A percentile compares a stretch with the other conserved stretches of the same genome.
Conservation (phyloP, 2,797 vertebrate species). For the Helostoma temminkii region DNA sequence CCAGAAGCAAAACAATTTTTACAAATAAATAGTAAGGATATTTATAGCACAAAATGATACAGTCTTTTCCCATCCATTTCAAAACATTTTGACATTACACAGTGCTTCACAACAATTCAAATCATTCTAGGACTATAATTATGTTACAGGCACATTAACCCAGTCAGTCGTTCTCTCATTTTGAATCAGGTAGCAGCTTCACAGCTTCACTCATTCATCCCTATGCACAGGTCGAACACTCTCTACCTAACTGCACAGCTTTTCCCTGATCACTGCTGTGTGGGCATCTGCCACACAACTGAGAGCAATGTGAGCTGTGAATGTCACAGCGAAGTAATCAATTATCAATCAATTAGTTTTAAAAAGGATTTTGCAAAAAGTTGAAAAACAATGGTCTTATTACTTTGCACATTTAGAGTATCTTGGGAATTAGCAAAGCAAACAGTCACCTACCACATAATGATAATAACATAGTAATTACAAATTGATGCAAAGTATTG, state of each 20-base stretch:
- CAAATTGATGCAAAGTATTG: too few relatives aligned
- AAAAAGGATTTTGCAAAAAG: neutral
- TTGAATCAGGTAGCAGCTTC: slow-evolving; percentile 50
- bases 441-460: neutral
- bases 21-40: slow-evolving; percentile 3
- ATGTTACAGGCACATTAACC: slow-evolving; percentile 13
- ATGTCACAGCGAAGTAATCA: slow-evolving; percentile 38
- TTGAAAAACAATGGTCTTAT: neutral
- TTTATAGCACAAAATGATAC: neutral
- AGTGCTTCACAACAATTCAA: slow-evolving; percentile 5
- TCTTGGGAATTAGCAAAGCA: neutral
- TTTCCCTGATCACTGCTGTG: slow-evolving; percentile 51
- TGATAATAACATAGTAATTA: too few relatives aligned
- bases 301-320: slow-evolving; percentile 41
- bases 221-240: slow-evolving; percentile 14
- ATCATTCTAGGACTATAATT: slow-evolving; percentile 22
- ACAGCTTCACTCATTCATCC: slow-evolving; percentile 33
- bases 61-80: slow-evolving; percentile 17
- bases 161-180: slow-evolving; percentile 18
- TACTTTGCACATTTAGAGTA: neutral
- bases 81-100: neutral
- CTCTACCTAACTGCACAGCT: slow-evolving; percentile 15
- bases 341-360: neutral
- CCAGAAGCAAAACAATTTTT: slow-evolving; percentile 9
- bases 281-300: slow-evolving; percentile 54